Evolutionary conservation across 2,113 vertebrate genomes (phyloP).

Genomic region (Hippolais icterina): DNA sequence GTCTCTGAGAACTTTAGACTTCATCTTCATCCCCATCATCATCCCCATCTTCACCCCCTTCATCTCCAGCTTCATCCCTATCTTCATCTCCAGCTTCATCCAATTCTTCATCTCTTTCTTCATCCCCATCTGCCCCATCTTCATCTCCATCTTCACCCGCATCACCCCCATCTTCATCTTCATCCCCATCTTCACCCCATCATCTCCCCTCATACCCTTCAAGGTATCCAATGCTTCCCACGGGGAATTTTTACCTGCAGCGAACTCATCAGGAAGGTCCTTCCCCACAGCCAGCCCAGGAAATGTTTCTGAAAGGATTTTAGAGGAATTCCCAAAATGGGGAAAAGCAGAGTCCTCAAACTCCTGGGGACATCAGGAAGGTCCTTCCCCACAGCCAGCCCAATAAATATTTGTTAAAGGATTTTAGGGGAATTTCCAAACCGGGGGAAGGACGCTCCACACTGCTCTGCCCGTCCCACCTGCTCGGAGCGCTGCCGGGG

Average conservation of each 20-base stretch:
- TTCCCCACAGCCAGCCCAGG: background rate
- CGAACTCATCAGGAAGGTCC: rapidly evolving
- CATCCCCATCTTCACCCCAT: background rate
- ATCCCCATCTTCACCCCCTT: too few species aligned
- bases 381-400: background rate
- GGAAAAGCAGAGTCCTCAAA: too few species aligned
- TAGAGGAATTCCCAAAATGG: background rate
- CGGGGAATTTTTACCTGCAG: rapidly evolving
- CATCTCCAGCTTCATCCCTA: too few species aligned
- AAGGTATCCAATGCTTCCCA: rapidly evolving
- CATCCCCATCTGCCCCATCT: too few species aligned
- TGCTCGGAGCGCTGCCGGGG: rapidly evolving
- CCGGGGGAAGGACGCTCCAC: rapidly evolving
- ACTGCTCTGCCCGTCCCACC: rapidly evolving
- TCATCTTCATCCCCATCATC: too few species aligned
- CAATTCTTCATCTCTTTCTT: too few species aligned
- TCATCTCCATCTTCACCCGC: too few species aligned
- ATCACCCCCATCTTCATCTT: too few species aligned
- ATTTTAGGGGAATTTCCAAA: background rate
- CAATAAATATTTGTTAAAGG: background rate
- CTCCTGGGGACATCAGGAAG: rapidly evolving
- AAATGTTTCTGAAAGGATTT: background rate
- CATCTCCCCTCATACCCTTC: background rate
- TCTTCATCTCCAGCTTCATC: too few species aligned
- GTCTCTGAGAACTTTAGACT: too few species aligned